These are phyloP conservation scores for Anniella stebbinsi DNA, from an alignment of 2,797 vertebrate species.

Conservation along the genomic window DNA sequence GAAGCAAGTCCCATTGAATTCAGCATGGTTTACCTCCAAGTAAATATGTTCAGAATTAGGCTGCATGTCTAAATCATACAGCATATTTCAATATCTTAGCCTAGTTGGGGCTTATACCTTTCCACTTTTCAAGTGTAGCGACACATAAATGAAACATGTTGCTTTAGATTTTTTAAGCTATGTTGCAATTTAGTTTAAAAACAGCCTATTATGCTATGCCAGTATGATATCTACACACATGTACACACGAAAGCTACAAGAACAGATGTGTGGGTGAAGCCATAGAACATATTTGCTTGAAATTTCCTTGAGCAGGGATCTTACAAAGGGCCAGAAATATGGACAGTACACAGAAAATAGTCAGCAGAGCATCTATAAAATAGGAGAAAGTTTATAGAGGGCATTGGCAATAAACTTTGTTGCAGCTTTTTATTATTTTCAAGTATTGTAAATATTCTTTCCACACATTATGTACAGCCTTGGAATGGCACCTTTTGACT, in stretches of 20 bases:
- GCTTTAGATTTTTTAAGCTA: constrained; percentile 60
- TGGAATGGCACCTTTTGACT: constrained; percentile 84
- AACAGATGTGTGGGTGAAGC: constrained; percentile 78
- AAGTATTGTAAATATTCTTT: constrained; percentile 86
- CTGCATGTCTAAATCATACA: constrained; percentile 24
- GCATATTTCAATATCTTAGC: constrained; percentile 38
- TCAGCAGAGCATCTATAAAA: constrained; percentile 72
- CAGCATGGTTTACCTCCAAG: constrained; percentile 12
- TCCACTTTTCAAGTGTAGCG: constrained; percentile 60
- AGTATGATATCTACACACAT: constrained; percentile 54
- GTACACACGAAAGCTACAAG: constrained; percentile 58
- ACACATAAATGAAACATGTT: constrained; percentile 16
- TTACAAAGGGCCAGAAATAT: constrained; percentile 80
- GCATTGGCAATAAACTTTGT: constrained; percentile 98
- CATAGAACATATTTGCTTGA: constrained; percentile 80
- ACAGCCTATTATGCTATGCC: constrained; percentile 25
- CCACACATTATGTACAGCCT: constrained; percentile 83
- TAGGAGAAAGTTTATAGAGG: constrained; percentile 84
- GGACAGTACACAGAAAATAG: constrained; percentile 72
- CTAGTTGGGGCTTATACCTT: background rate
- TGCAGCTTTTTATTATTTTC: constrained; percentile 88
- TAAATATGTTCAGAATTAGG: background rate
- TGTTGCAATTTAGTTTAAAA: constrained; percentile 60
- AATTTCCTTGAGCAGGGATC: constrained; percentile 79
- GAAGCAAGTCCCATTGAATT: background rate